Conservation (phyloP, 2,888 invertebrate genomes). For the Pristionchus exspectatus region DNA sequence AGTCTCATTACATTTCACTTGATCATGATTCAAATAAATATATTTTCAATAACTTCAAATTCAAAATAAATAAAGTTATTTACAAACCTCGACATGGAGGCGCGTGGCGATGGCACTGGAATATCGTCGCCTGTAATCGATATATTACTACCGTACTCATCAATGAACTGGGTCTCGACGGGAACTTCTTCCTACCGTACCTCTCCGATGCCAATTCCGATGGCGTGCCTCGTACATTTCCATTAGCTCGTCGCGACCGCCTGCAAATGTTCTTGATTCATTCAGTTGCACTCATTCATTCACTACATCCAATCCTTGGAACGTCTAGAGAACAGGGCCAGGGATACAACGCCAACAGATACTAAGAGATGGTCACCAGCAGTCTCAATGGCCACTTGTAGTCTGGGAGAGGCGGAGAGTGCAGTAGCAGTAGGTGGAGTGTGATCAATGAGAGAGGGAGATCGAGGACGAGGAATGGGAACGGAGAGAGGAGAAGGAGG, state of each 20-base stretch:
- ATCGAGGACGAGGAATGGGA: not conserved
- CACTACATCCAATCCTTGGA: too few species aligned
- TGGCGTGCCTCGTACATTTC: slow-evolving; percentile 42
- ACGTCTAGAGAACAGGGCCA: too few species aligned
- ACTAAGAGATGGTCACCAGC: not conserved
- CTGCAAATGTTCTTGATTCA: not conserved
- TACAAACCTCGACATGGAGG: not conserved
- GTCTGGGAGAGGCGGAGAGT: not conserved
- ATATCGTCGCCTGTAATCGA: slow-evolving; percentile 47
- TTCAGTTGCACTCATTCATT: not conserved
- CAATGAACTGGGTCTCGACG: not conserved
- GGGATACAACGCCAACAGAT: too few species aligned
- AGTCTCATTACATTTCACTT: not conserved
- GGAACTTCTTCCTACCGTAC: slow-evolving; percentile 4
- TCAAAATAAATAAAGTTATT: too few species aligned
- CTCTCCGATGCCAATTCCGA: slow-evolving; percentile 41
- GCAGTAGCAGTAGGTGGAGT: not conserved
- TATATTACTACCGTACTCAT: slow-evolving; percentile 18
- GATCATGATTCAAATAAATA: not conserved
- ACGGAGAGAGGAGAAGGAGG: not conserved
- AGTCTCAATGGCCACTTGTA: slow-evolving; percentile 14
- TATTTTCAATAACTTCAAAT: not conserved
- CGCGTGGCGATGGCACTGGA: not conserved
- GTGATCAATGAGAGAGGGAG: not conserved
- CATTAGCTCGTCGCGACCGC: slow-evolving; percentile 42